Base-by-base conservation (phyloP, 2,888 invertebrate species). In the Oscheius sp. region DNA sequence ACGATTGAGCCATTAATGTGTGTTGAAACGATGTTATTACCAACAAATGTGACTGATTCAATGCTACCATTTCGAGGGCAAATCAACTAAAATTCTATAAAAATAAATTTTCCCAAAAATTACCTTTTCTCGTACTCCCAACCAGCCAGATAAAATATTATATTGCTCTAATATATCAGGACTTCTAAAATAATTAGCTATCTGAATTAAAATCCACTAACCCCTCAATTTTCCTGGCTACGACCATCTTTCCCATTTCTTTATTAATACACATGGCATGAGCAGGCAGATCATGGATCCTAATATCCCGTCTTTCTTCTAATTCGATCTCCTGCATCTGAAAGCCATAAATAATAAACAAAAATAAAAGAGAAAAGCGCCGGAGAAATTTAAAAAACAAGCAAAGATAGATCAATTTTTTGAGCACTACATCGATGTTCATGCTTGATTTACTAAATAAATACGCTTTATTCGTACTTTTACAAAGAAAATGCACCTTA, bases 121-220 rank as follows among this genome's bases (percentile, higher is more conserved):
- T 0, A 69, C 69, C 12, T 70, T 63, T 45, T 78, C 78, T 3
- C 66, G 70, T 4, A 72, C 64, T 0, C 71, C 69, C 5, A 75
- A 29, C 75, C 76, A 74, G 25, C 70, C 68, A 25, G 66, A 70
- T 2, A 79, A 65, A 33, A 76, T 65, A 53, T 75, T 79, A 55
- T 69, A 75, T 61, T 76, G 73, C 57, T 79, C 79, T 20, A 79
- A 27, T 25, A 74, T 69, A 46, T 76, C 79, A 50, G 75, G 71
- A 10, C 67, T 10, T 42, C 57, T 67, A 23, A 31, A 67, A 27
- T 25, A n/a, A n/a, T n/a, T 4, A n/a, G 20, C 31, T 17, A 23
- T 6, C 15, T 31, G 3, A 29, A 34, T 17, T 55, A 37, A 5
- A 48, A 61, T 15, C 31, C 31, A 64, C 63, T 34, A 15, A 63